Conservation (phyloP, 2,113 vertebrate genomes). For the Elephas maximus region DNA sequence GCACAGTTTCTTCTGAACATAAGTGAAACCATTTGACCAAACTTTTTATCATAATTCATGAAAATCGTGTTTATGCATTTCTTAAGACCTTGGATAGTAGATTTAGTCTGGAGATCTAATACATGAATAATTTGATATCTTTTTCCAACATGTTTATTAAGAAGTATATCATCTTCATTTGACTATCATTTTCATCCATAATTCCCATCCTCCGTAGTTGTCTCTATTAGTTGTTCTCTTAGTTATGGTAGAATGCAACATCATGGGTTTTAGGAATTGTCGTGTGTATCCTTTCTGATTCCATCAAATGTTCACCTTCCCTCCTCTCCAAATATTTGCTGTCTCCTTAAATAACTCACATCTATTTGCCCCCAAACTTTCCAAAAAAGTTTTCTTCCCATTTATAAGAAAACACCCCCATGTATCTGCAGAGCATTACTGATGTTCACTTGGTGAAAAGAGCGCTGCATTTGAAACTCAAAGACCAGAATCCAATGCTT, state of each 20-base stretch:
- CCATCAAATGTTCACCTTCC: not conserved
- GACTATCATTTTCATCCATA: not conserved
- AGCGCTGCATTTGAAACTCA: not conserved
- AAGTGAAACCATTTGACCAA: not conserved
- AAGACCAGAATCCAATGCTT: not conserved
- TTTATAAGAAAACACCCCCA: not conserved
- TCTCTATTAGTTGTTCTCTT: not conserved
- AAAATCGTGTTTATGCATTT: not conserved
- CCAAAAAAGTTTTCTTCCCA: not conserved
- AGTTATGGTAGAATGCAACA: not conserved
- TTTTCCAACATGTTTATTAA: not conserved
- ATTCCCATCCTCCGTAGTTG: not conserved
- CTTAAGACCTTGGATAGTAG: not conserved
- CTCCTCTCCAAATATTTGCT: not conserved
- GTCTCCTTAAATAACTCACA: not conserved
- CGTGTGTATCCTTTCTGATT: not conserved
- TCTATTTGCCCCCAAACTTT: not conserved
- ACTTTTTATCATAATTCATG: not conserved
- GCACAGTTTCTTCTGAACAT: not conserved
- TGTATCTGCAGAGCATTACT: not conserved
- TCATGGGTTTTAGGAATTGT: not conserved
- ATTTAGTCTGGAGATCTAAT: not conserved
- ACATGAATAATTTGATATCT: not conserved
- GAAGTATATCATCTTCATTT: not conserved
- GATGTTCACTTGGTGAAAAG: not conserved